Base-by-base conservation (phyloP, 1,140 invertebrate genomes). In the Aradophagus sp. region DNA sequence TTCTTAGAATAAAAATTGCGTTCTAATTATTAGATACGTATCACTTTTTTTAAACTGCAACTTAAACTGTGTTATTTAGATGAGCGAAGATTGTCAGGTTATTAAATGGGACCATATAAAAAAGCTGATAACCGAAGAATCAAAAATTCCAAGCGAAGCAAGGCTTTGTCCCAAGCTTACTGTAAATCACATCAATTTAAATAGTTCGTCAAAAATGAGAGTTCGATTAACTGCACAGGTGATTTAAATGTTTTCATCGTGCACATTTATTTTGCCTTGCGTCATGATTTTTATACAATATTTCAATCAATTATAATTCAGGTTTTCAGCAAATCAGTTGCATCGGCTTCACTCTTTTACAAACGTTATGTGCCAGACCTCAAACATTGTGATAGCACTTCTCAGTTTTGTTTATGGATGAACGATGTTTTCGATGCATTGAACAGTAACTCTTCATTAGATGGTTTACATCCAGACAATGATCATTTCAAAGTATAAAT, bases 171-270 rank as follows among this genome's bases (percentile, higher is more conserved):
- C 48, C 5, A 52, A 39, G 31, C 8, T 52, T 17, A 12, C 48
- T 7, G 0, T 29, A 17, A 52, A 39, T 11, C 48, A 52, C 17
- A n/a, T 52, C 8, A 3, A 6, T 17, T 23, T 52, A 5, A 52
- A 52, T 14, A 29, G n/a, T 52, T 39, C 34, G 1, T 52, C 35
- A 1, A 53, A 53, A 53, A 53, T 53, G 48, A 23, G 35, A n/a
- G 48, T 53, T 16, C 2, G 16, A 6, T 16, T 53, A n/a, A 15
- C 36, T 29, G 17, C 26, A 2, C 35, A 53, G 26, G 48, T 31
- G 3, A 3, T 8, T 10, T 31, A 23, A 23, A n/a, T n/a, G n/a
- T n/a, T n/a, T n/a, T n/a, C n/a, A n/a, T n/a, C n/a, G n/a, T 8
- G 8, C 8, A 23, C 20, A 23, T 23, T 23, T 23, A 8, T 23